Base-by-base conservation (phyloP, 1,140 invertebrate genomes). In the Drosophila repletoides region DNA sequence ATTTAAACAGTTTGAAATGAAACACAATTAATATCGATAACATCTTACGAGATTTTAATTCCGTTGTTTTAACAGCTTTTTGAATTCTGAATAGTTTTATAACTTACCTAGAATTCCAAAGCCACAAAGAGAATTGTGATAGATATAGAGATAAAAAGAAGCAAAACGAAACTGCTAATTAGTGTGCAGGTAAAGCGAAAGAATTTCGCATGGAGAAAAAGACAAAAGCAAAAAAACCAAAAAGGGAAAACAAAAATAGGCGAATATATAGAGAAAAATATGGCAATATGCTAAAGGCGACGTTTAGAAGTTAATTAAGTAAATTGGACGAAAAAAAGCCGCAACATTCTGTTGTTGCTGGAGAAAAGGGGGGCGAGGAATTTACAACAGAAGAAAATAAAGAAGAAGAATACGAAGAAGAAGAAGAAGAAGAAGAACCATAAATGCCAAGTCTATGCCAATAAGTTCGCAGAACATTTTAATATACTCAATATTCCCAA, bases 291-390 rank as follows among this genome's bases (percentile, higher is more conserved):
- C 76, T 69, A 71, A 83, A 81, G 72, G 74, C 70, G 65, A 83
- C 79, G 79, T 84, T 83, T 83, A 83, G 79, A 83, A 83, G 79
- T 83, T 83, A 83, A 84, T 83, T 83, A 83, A 84, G 79, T 46
- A 83, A 83, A 83, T 83, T 77, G 73, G 56, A 40, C 70, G 52
- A 84, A 65, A 64, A 77, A 77, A 83, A 68, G 59, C 63, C 49
- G 48, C 19, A 53, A 48, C 49, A 53, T 45, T 24, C 49, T 14
- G 17, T 14, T 3, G n/a, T 26, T n/a, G 17, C 17, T n/a, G 14
- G 6, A 33, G 3, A 5, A 12, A 26, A 12, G 14, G 22, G 6
- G n/a, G 2, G 14, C n/a, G n/a, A n/a, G n/a, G n/a, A n/a, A n/a
- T n/a, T n/a, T n/a, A n/a, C n/a, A n/a, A n/a, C 3, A 0, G 14